A percentile compares a stretch with the other conserved stretches of the same genome.
These are phyloP conservation scores for Adelosebastes latens DNA, from an alignment of 2,797 vertebrate genomes.

Conservation along the genomic window DNA sequence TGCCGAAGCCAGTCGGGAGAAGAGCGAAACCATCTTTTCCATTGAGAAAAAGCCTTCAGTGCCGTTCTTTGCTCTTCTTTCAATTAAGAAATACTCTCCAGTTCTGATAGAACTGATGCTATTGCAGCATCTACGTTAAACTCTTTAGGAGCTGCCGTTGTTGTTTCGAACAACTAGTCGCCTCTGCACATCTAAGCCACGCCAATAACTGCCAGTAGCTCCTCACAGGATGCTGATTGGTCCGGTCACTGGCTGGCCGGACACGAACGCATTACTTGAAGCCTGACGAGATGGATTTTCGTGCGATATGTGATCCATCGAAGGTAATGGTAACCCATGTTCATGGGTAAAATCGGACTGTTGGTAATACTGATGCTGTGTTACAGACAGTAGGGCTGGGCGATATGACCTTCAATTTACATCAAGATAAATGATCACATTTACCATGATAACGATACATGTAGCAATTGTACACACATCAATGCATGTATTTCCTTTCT, in stretches of 20 bases:
- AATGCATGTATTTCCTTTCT: background rate
- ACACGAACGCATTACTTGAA: background rate
- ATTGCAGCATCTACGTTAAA: too few relatives aligned
- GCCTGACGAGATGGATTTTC: background rate
- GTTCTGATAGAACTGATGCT: too few relatives aligned
- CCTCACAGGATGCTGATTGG: too few relatives aligned
- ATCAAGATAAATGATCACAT: background rate
- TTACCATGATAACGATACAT: background rate
- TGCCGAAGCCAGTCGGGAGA: too few relatives aligned
- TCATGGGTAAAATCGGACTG: background rate
- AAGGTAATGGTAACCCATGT: background rate
- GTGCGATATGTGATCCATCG: background rate
- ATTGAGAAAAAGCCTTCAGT: too few relatives aligned
- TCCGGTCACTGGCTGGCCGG: too few relatives aligned
- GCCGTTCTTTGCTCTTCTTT: too few relatives aligned
- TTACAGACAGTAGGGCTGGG: background rate
- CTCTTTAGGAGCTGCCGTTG: too few relatives aligned
- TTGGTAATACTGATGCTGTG: background rate
- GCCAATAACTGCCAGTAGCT: rapidly evolving
- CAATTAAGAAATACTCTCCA: too few relatives aligned
- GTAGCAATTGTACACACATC: background rate
- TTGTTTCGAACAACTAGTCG: rapidly evolving
- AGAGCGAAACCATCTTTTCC: too few relatives aligned
- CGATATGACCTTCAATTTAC: background rate
- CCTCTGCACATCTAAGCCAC: too few relatives aligned